A percentile compares a stretch with the other conserved stretches of the same genome.
Evolutionary conservation across 2,888 invertebrate genomes (phyloP).

Genomic region (Reticulitermes lucifugus): DNA sequence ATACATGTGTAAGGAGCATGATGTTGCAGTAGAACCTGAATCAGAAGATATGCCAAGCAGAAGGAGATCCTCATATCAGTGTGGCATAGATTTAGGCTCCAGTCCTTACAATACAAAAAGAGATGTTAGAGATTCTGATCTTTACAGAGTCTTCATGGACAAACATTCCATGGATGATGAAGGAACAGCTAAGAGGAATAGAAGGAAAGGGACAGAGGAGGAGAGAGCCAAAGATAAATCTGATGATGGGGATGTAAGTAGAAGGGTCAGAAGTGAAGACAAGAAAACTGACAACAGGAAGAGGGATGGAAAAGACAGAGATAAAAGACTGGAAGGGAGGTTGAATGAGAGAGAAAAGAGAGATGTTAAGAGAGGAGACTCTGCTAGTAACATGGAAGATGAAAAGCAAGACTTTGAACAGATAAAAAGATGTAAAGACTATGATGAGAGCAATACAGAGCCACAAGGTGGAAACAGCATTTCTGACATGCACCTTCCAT

Average conservation of each 20-base stretch:
- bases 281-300: constrained; percentile 13
- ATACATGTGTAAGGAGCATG: not conserved
- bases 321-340: constrained; percentile 16
- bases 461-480: not conserved
- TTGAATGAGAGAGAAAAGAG: too few relatives aligned
- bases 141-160: not conserved
- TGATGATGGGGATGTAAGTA: constrained; percentile 7
- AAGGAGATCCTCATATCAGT: not conserved
- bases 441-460: not conserved
- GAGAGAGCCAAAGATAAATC: constrained; percentile 33
- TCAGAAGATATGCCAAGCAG: not conserved
- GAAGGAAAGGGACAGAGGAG: constrained; percentile 26
- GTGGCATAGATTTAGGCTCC: not conserved
- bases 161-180: constrained; percentile 15
- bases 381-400: not conserved
- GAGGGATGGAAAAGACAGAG: not conserved
- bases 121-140: not conserved
- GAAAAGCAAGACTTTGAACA: not conserved
- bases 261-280: constrained; percentile 2
- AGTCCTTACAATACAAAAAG: not conserved
- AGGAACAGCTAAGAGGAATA: not conserved
- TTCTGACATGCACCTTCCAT: not conserved
- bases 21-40: not conserved
- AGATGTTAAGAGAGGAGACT: not conserved
- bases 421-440: not conserved